Percentiles rank a stretch among this genome's conserved stretches.
Evolutionary conservation across 2,888 invertebrate genomes (phyloP).

Genomic region (Noctua janthina): DNA sequence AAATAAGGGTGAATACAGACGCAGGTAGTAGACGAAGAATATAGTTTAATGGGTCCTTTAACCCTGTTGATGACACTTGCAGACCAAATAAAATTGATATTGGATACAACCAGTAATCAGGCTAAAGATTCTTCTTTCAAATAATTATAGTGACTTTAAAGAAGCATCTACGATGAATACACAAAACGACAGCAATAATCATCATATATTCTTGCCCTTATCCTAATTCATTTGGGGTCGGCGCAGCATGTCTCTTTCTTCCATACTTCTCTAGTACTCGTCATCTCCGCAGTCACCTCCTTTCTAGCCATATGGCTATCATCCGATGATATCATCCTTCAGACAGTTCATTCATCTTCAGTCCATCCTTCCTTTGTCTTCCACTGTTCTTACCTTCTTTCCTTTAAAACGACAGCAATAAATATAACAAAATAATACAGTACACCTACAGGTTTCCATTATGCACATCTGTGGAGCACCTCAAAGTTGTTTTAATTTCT

Average conservation of each 20-base stretch:
- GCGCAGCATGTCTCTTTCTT: neutral
- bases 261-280: neutral
- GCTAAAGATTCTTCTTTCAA: neutral
- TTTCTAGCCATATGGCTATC: neutral
- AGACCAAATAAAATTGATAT: neutral
- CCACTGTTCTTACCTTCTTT: neutral
- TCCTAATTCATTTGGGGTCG: neutral
- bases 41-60: neutral
- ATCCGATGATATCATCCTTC: neutral
- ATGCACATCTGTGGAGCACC: neutral
- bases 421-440: neutral
- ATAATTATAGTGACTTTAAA: neutral
- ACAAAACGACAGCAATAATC: neutral
- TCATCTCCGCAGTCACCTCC: neutral
- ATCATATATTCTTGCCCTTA: neutral
- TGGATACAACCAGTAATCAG: neutral
- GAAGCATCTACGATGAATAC: neutral
- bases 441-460: neutral
- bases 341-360: neutral
- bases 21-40: neutral
- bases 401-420: neutral
- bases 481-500: neutral
- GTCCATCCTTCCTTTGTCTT: neutral
- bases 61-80: neutral
- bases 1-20: conserved; percentile 28